Conservation (phyloP, 2,797 vertebrate species). For the Rhinophrynus dorsalis region DNA sequence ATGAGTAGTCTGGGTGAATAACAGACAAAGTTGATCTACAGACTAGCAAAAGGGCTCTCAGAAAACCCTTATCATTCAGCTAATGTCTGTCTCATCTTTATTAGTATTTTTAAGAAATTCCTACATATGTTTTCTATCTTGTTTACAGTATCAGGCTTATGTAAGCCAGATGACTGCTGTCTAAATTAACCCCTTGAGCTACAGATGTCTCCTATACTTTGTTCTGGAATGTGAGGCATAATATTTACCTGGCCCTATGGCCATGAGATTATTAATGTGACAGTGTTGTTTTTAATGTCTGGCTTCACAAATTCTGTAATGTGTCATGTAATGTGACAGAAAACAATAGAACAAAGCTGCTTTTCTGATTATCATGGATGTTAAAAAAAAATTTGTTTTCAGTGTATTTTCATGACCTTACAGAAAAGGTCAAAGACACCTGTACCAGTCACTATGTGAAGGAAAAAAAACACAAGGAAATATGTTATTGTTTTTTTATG, state of each 20-base stretch:
- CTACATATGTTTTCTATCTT: constrained; percentile 23
- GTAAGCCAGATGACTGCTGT: background rate
- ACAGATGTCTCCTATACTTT: too few species aligned
- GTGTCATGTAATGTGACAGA: background rate
- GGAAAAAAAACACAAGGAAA: constrained; percentile 23
- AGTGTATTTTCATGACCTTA: constrained; percentile 33
- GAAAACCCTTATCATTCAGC: constrained; percentile 28
- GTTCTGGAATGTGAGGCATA: too few species aligned
- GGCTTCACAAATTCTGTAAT: constrained; percentile 8
- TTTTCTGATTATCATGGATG: constrained; percentile 29
- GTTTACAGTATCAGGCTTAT: constrained; percentile 10
- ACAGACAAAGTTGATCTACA: constrained; percentile 31
- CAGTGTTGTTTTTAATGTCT: background rate
- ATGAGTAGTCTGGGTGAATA: constrained; percentile 32
- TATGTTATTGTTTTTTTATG: too few species aligned
- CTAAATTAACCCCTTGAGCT: too few species aligned
- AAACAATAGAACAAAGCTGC: constrained; percentile 8
- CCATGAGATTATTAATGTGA: background rate
- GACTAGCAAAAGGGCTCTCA: constrained; percentile 25
- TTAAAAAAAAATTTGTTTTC: constrained; percentile 9
- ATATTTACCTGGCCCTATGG: too few species aligned
- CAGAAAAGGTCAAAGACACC: constrained; percentile 37
- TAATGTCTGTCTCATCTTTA: constrained; percentile 20
- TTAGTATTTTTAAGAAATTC: constrained; percentile 20
- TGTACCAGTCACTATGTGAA: constrained; percentile 11